Evolutionary conservation across 2,113 vertebrate species (phyloP).

Genomic region (Eleginops maclovinus): DNA sequence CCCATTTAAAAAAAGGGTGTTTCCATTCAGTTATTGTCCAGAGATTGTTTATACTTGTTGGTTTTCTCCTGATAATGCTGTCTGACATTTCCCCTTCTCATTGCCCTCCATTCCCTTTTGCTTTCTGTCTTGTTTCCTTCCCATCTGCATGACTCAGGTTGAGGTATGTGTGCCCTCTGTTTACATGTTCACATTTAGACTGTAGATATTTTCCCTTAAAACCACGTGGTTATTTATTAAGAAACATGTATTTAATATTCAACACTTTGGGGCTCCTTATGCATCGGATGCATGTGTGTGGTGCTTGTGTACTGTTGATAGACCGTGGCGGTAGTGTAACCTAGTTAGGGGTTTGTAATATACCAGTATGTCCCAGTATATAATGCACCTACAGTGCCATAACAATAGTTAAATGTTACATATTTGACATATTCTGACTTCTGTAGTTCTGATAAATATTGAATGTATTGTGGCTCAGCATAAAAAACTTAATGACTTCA

Average conservation of each 20-base stretch:
- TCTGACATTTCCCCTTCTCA: conserved; percentile 67
- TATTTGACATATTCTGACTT: too few species aligned
- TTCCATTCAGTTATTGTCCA: not conserved
- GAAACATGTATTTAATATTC: not conserved
- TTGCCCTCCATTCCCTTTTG: conserved; percentile 71
- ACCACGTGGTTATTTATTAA: not conserved
- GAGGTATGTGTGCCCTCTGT: conserved; percentile 82
- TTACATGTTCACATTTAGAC: conserved; percentile 37
- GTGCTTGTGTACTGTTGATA: not conserved
- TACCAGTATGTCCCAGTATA: conserved; percentile 4
- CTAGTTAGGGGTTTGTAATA: conserved; percentile 27
- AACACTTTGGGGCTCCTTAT: not conserved
- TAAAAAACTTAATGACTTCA: too few species aligned
- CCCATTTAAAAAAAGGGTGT: not conserved
- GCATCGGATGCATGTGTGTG: conserved; percentile 46
- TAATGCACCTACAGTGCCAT: not conserved
- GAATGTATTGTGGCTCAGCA: not conserved
- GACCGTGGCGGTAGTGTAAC: not conserved
- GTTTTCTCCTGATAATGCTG: conserved; percentile 27
- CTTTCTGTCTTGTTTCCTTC: conserved; percentile 54
- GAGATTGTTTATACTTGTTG: not conserved
- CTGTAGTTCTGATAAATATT: too few species aligned
- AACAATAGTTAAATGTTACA: not conserved
- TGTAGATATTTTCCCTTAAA: not conserved
- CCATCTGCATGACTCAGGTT: conserved; percentile 82